Base-by-base conservation (phyloP, 2,888 invertebrate species). In the Papilio gigon region DNA sequence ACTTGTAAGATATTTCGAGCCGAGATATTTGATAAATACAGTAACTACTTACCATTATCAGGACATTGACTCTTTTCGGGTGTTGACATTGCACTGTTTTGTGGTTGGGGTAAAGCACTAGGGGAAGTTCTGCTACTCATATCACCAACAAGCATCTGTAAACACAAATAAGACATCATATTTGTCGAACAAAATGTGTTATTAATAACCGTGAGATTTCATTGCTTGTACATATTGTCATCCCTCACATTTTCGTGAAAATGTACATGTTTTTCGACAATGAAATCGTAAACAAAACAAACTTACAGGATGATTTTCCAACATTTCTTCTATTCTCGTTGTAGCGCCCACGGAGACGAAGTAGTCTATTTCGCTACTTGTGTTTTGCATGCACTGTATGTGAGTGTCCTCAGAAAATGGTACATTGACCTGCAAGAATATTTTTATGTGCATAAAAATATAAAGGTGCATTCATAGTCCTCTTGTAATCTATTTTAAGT, bases 331-430 rank as follows among this genome's bases (percentile, higher is more conserved):
- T 70, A 92, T 92, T 76, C 91, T 85, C 67, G 87, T 89, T 56
- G 90, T 90, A 12, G 92, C 89, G 22, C 95, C 95, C 62, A 95
- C 95, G 22, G 96, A 95, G 30, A 96, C 96, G 72, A 96, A 94
- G 81, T 96, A 96, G 84, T 96, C 96, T 75, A 96, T 95, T 77
- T 95, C 95, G 77, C 95, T 94, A 53, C 94, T 94, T 37, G 95
- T 94, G 79, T 95, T 95, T 80, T 95, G 94, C 75, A 95, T 95
- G 78, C 96, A 95, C 78, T 95, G 95, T 76, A 96, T 95, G 72
- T 94, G 93, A 11, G 96, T 96, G 68, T 94, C 94, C 66, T 93
- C 93, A 62, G 94, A 93, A 79, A 95, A 95, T 60, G 94, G 93
- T 76, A 96, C 95, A 71, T 94, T 94, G 56, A 95, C 95, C 94